phyloP scores from a whole-genome alignment of 2,113 vertebrate genomes.

The Eurypyga helias region DNA sequence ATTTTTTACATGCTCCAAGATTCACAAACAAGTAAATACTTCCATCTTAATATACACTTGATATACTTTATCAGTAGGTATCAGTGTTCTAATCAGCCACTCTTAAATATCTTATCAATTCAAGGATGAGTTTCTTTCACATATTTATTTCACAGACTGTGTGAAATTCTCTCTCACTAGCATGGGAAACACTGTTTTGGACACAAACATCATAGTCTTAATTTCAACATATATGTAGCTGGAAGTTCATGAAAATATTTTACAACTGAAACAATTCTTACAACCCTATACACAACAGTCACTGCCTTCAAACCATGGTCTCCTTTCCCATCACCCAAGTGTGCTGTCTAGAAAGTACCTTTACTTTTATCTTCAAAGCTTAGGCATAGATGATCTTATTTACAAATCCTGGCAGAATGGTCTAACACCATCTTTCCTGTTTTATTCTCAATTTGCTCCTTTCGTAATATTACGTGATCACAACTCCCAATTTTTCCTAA shows the following conservation, averaged over 20 bases:
- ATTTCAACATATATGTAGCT: neutral
- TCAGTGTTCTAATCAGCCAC: neutral
- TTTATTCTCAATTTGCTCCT: neutral
- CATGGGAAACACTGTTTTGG: neutral
- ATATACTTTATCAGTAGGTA: neutral
- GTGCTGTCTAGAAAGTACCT: neutral
- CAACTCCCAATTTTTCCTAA: neutral
- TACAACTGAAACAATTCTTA: neutral
- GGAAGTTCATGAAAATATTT: neutral
- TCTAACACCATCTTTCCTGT: neutral
- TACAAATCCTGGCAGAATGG: neutral
- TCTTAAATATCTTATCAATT: neutral
- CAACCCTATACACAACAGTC: neutral
- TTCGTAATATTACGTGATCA: neutral
- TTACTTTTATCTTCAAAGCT: neutral
- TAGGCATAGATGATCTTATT: neutral
- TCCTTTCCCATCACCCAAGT: neutral
- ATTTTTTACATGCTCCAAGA: neutral
- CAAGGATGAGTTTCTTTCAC: neutral
- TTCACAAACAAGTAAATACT: neutral
- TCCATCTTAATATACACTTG: neutral
- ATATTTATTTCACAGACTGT: neutral
- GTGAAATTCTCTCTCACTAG: neutral
- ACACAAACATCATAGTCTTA: neutral
- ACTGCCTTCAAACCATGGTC: neutral